Evolutionary conservation across 2,113 vertebrate genomes (phyloP), one percentile per base, ranked within the genome.

Genomic region (Passer montanus): DNA sequence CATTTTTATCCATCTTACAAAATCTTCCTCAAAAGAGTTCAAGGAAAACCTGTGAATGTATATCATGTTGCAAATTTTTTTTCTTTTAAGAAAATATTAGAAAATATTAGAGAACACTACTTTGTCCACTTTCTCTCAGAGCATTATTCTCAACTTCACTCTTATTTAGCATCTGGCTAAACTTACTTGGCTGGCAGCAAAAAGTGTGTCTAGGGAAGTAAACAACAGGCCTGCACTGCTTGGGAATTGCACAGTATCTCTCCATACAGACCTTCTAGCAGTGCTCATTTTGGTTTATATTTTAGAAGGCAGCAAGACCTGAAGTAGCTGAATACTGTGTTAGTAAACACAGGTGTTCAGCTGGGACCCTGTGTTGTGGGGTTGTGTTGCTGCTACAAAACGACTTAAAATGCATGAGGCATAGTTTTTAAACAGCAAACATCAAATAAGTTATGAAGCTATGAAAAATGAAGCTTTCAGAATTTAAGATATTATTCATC

Each of bases 381-480:
- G 1, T 11, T 70, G 18, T 50, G 18, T 15, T 73, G 10, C 27
- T 91, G 31, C 35, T 83, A 53, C 15, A 69, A 87, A 73, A 63
- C 3, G 0, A 82, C 18, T 75, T 85, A 55, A 85, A 91, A 85
- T 72, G 33, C 33, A 80, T 2, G 14, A 79, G 27, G 24, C 20
- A 11, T n/a, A 33, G 23, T 39, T 94, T 96, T 81, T 58, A 53
- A 81, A 84, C 55, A 76, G 64, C 6, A 90, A 74, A 77, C 46
- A 77, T 19, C 37, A 80, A 92, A 43, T 33, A 39, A 85, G 30
- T 50, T 83, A 62, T 30, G 46, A 56, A 94, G 83, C 9, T 27
- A 84, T 49, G 55, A 88, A 92, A 90, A 80, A 88, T n/a, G 8
- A 88, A 92, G 37, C 39, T 84, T 93, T 89, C 68, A 78, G 60